Evolutionary conservation across 2,797 vertebrate species (phyloP), one percentile per base, ranked within the genome.

Genomic region (Peromyscus attwateri): DNA sequence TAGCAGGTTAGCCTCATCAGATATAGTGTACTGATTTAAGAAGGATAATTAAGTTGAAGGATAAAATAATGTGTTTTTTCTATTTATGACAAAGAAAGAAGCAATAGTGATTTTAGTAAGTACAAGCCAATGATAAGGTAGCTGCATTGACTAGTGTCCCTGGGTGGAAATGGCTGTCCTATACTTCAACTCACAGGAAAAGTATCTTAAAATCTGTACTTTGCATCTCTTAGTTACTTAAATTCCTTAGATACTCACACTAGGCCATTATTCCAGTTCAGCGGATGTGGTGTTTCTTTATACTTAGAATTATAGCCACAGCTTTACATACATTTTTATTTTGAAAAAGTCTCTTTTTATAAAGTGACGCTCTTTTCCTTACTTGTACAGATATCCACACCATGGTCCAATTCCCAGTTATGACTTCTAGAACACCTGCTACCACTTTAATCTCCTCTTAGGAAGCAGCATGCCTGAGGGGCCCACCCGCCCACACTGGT

Each of bases 1-100:
- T 46, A 73, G 60, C 55, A 79, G 31, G 7, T 70, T 88, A 95
- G 66, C 62, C 89, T 95, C 46, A 55, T 64, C 27, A 77, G 60
- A 25, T 66, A 92, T 21, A 62, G 55, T 55, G 37, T 64, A 49
- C 37, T 10, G 6, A n/a, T 80, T 97, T 94, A n/a, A 93, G 94
- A 97, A 91, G 21, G n/a, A 60, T 84, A 89, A 95, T 77, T 87
- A 89, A 71, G 16, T 60, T 80, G 43, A 92, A 95, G 49, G 8
- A 8, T 94, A 75, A 92, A 94, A 23, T 68, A 8, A 79, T 21
- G n/a, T 60, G 31, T 80, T 70, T 71, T 87, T 87, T 93, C 77
- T 91, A 0, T 14, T 11, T 81, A 43, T 23, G 8, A 43, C 75
- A 43, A 94, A 90, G 37, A 57, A 95, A 89, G 10, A 76, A 71